These are phyloP conservation scores for Stylophora pistillata DNA, from an alignment of 64 coral and sea anemone genomes.

Conservation along the genomic window DNA sequence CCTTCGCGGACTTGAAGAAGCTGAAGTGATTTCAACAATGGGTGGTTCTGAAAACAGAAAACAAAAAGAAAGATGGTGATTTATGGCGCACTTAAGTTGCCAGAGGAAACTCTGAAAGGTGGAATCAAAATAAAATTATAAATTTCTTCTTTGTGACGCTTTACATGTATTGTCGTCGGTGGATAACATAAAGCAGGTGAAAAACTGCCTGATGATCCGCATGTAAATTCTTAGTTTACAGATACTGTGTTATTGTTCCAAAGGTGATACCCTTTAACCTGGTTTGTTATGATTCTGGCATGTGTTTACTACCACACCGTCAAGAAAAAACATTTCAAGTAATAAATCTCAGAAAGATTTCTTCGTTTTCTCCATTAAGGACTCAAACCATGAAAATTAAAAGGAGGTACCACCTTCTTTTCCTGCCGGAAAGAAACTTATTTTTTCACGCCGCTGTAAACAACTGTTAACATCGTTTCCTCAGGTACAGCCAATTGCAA, in stretches of 20 bases:
- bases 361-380: too few species aligned
- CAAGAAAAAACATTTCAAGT: too few species aligned
- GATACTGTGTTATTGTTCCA: too few species aligned
- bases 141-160: not conserved
- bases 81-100: not conserved
- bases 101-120: not conserved
- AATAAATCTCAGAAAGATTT: too few species aligned
- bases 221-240: slow-evolving; percentile 10
- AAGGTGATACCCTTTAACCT: too few species aligned
- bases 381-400: too few species aligned
- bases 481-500: not conserved
- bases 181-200: too few species aligned
- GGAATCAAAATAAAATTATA: not conserved
- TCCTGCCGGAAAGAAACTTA: too few species aligned
- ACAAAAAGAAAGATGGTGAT: not conserved
- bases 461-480: not conserved
- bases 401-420: too few species aligned
- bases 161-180: not conserved
- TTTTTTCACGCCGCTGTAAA: too few species aligned
- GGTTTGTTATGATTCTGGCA: too few species aligned
- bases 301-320: too few species aligned
- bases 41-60: not conserved
- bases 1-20: not conserved
- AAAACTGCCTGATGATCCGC: not conserved
- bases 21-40: not conserved